These are phyloP conservation scores for Saxicola maurus DNA, from an alignment of 2,797 vertebrate species.

Conservation along the genomic window DNA sequence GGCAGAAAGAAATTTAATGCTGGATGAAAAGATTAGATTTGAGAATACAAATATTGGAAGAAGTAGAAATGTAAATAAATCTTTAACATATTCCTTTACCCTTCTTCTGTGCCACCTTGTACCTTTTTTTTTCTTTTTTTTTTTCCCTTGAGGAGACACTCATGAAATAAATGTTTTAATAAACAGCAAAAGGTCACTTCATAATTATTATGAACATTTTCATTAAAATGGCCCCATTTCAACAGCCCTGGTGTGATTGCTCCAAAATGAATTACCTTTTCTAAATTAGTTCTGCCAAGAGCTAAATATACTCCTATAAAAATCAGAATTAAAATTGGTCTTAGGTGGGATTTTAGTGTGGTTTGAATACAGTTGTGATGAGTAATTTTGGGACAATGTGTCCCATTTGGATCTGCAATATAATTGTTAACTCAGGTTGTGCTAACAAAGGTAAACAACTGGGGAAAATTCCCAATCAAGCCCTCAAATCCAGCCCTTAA, in stretches of 20 bases:
- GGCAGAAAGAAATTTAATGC: neutral
- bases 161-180: neutral
- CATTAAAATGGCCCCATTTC: neutral
- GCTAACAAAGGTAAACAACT: neutral
- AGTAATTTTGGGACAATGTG: neutral
- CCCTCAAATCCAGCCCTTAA: neutral
- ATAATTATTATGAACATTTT: neutral
- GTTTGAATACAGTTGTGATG: neutral
- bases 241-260: neutral
- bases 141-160: neutral
- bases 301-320: neutral
- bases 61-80: neutral
- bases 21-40: neutral
- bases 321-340: neutral
- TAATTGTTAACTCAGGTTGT: neutral
- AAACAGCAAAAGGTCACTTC: conserved; percentile 12
- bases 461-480: neutral
- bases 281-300: conserved; percentile 44
- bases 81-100: neutral
- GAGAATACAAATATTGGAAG: neutral
- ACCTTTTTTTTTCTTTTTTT: neutral
- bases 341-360: neutral
- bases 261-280: neutral
- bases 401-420: neutral
- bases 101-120: neutral